These are phyloP conservation scores for Cynopterus sphinx DNA, from an alignment of 2,797 vertebrate species.

Conservation along the genomic window DNA sequence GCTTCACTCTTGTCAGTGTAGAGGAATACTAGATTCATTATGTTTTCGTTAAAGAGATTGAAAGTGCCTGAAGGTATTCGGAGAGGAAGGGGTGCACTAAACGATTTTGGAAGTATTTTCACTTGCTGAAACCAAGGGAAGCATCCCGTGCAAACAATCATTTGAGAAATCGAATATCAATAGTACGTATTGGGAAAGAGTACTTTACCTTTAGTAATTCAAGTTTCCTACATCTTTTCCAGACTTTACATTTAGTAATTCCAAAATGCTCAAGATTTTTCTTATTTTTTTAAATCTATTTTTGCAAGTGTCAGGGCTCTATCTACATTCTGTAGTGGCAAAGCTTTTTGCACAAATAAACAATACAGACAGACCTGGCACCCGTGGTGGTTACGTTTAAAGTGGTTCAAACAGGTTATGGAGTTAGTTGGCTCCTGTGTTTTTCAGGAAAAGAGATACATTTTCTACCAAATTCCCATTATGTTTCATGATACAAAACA, in stretches of 20 bases:
- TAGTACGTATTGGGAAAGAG: not conserved
- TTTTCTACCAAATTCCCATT: not conserved
- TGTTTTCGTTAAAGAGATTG: not conserved
- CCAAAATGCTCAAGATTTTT: not conserved
- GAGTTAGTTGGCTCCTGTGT: too few relatives aligned
- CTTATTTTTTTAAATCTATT: not conserved
- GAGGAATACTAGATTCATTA: not conserved
- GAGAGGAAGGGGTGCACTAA: not conserved
- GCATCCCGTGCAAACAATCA: not conserved
- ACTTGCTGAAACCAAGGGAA: not conserved
- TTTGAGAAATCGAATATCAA: not conserved
- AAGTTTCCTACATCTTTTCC: not conserved
- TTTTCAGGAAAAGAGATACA: too few relatives aligned
- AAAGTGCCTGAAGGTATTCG: not conserved
- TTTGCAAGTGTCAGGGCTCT: not conserved
- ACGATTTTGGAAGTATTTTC: not conserved
- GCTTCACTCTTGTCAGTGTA: not conserved
- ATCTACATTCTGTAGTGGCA: not conserved
- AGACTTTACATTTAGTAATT: not conserved
- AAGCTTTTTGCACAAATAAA: not conserved
- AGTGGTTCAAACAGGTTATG: not conserved
- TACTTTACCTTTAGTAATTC: not conserved
- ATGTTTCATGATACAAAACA: constrained; percentile 23
- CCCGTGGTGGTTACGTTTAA: not conserved
- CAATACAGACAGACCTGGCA: not conserved